Evolutionary conservation across 2,888 invertebrate genomes (phyloP).

Genomic region (Hemistola chrysoprasaria): DNA sequence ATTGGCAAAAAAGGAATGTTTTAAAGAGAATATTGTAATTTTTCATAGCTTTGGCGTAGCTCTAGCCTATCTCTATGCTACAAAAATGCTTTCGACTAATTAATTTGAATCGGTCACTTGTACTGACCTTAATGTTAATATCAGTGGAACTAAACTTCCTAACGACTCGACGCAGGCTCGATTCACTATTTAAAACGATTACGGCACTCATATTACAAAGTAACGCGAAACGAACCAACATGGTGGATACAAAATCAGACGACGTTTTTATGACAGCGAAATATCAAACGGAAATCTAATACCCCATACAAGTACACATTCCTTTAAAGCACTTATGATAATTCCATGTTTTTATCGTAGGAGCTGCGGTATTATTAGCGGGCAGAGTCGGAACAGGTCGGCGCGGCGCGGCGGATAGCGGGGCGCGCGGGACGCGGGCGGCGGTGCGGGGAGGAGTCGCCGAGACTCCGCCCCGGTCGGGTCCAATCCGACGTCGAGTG

Average conservation of each 20-base stretch:
- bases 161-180: neutral
- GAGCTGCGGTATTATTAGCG: constrained; percentile 74
- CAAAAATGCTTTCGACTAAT: no score
- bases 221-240: neutral
- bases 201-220: constrained; percentile 7
- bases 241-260: constrained; percentile 6
- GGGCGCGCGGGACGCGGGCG: constrained; percentile 29
- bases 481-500: constrained; percentile 63
- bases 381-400: constrained; percentile 33
- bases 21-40: no score
- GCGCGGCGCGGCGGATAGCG: constrained; percentile 35
- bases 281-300: constrained; percentile 30
- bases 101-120: neutral
- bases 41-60: no score
- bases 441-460: constrained; percentile 46
- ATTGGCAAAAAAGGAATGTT: no score
- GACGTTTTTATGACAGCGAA: constrained; percentile 20
- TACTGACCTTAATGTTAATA: constrained; percentile 12
- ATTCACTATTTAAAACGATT: constrained; percentile 5
- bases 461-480: constrained; percentile 58
- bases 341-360: constrained; percentile 79
- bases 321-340: constrained; percentile 76
- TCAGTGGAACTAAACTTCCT: neutral
- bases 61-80: constrained; percentile 1
- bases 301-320: constrained; percentile 68